These are phyloP conservation scores for Okapia johnstoni DNA, from an alignment of 2,113 vertebrate species.

Conservation along the genomic window DNA sequence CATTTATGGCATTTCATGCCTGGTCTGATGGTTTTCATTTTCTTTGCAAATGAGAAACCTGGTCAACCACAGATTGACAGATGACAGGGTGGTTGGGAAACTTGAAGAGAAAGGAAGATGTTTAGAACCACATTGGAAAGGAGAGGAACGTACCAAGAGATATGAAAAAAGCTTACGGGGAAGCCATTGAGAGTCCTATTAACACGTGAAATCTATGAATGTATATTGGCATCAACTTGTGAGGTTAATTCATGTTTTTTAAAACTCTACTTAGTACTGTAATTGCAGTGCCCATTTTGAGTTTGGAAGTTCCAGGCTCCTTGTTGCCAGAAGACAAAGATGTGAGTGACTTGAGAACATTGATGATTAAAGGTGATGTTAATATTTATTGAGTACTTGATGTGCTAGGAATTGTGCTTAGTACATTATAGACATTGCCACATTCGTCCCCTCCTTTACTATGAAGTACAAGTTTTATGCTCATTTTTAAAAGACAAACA, in stretches of 20 bases:
- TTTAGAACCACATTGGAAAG: neutral
- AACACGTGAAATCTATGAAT: neutral
- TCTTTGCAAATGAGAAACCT: neutral
- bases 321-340: neutral
- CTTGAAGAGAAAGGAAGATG: neutral
- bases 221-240: neutral
- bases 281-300: neutral
- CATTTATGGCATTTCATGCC: neutral
- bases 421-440: neutral
- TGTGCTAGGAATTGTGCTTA: neutral
- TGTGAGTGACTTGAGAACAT: neutral
- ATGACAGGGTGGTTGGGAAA: neutral
- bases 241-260: neutral
- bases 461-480: neutral
- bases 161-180: neutral
- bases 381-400: neutral
- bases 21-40: neutral
- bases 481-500: neutral
- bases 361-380: neutral
- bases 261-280: neutral
- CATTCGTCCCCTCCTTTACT: neutral
- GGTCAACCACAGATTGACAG: neutral
- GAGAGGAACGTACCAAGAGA: neutral
- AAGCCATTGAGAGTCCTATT: neutral
- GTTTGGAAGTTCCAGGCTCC: neutral